phyloP scores from a whole-genome alignment of 2,113 vertebrate genomes.

The Xyliphius kryptos region DNA sequence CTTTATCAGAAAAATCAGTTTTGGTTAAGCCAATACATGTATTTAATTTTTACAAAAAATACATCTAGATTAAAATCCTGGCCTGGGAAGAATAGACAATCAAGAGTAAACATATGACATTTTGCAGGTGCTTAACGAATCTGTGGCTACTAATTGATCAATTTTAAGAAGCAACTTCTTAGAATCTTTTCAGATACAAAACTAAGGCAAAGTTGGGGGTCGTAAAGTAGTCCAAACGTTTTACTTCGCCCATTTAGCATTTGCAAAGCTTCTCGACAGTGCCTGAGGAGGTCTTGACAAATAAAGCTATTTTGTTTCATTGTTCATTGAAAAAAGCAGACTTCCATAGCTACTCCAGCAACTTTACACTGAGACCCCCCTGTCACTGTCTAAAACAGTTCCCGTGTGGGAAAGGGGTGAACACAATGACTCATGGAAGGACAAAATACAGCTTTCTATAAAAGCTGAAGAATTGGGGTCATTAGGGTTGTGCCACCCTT shows the following conservation, averaged over 20 bases:
- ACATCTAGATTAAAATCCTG: too few relatives aligned
- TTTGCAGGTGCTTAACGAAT: too few relatives aligned
- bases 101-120: too few relatives aligned
- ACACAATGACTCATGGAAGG: slow-evolving; percentile 43
- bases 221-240: neutral
- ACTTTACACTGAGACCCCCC: slow-evolving; percentile 30
- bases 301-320: slow-evolving; percentile 51
- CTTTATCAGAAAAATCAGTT: too few relatives aligned
- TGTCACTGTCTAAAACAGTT: slow-evolving; percentile 34
- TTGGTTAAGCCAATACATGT: too few relatives aligned
- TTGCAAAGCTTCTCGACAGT: slow-evolving; percentile 42
- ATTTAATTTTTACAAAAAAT: too few relatives aligned
- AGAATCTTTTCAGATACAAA: too few relatives aligned
- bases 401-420: slow-evolving; percentile 39
- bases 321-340: slow-evolving; percentile 48
- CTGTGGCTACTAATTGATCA: too few relatives aligned
- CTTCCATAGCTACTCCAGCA: slow-evolving; percentile 37
- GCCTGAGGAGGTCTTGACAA: slow-evolving; percentile 44
- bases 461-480: slow-evolving; percentile 44
- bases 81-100: too few relatives aligned
- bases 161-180: too few relatives aligned
- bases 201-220: too few relatives aligned
- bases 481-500: slow-evolving; percentile 39
- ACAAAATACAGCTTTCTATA: slow-evolving; percentile 41
- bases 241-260: slow-evolving; percentile 32